phyloP scores from a whole-genome alignment of 2,888 invertebrate species.

The Drosophila diplacantha region DNA sequence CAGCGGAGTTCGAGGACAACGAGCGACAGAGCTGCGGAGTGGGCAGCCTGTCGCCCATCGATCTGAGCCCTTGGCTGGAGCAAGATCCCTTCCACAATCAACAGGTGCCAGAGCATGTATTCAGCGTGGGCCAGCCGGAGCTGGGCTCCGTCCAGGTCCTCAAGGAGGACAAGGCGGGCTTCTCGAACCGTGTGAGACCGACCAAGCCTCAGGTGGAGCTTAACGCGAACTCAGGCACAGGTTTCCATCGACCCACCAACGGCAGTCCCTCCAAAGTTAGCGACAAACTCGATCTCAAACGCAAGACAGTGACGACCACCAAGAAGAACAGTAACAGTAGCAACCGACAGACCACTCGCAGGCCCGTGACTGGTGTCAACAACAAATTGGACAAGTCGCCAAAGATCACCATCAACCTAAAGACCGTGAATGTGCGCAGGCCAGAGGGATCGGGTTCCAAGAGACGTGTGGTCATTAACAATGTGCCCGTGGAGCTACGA shows the following conservation, averaged over 20 bases:
- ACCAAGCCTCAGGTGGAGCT: constrained; percentile 62
- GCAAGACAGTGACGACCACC: constrained; percentile 70
- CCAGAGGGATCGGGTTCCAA: constrained; percentile 54
- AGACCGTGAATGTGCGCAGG: constrained; percentile 52
- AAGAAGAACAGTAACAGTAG: constrained; percentile 24
- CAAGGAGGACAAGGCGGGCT: constrained; percentile 70
- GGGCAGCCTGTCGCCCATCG: constrained; percentile 70
- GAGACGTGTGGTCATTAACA: constrained; percentile 74
- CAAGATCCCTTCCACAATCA: constrained; percentile 73
- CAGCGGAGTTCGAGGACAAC: constrained; percentile 73
- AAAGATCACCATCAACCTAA: constrained; percentile 50
- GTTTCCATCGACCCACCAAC: constrained; percentile 64
- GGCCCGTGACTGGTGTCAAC: constrained; percentile 57
- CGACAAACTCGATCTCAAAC: constrained; percentile 81
- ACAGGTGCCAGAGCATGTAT: constrained; percentile 52
- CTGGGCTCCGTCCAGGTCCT: constrained; percentile 27
- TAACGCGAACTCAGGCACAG: constrained; percentile 60
- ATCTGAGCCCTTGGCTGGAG: constrained; percentile 76
- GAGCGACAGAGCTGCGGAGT: constrained; percentile 74
- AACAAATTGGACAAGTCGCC: constrained; percentile 74
- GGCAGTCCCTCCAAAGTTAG: constrained; percentile 77
- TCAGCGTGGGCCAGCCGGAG: constrained; percentile 47
- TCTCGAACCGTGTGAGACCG: constrained; percentile 61
- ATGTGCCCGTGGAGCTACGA: constrained; percentile 74
- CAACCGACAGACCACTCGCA: constrained; percentile 59